Conservation (phyloP, 2,797 vertebrate species). For the Enteromius treurensis region DNA sequence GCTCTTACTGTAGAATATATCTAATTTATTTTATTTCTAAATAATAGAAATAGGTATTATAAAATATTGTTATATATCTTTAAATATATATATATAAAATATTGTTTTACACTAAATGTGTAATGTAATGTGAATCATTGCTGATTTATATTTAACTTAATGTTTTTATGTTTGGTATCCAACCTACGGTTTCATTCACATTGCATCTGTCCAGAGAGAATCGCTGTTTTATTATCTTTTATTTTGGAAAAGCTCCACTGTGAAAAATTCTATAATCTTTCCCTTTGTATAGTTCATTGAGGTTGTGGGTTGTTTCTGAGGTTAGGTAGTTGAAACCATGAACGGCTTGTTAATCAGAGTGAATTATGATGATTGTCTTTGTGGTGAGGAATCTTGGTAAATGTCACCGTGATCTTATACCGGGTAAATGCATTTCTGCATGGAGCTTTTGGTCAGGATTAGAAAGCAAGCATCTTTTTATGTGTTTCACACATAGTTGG, state of each 20-base stretch:
- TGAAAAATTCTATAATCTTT: constrained; percentile 38
- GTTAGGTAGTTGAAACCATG: constrained; percentile 17
- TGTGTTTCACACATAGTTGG: constrained; percentile 32
- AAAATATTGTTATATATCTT: constrained; percentile 74
- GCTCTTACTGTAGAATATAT: constrained; percentile 59
- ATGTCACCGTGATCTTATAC: constrained; percentile 18
- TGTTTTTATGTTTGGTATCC: constrained; percentile 65
- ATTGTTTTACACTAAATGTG: constrained; percentile 66
- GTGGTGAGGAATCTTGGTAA: constrained; percentile 29
- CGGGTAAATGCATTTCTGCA: constrained; percentile 43
- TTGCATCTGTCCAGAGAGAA: constrained; percentile 37
- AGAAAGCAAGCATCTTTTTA: constrained; percentile 19
- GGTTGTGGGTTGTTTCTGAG: constrained; percentile 8
- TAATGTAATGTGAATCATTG: constrained; percentile 78
- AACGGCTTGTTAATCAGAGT: constrained; percentile 28
- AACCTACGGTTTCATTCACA: constrained; percentile 46
- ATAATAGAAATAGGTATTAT: constrained; percentile 61
- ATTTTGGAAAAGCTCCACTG: constrained; percentile 34
- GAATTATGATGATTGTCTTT: constrained; percentile 29
- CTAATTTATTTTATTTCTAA: constrained; percentile 59
- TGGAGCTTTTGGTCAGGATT: constrained; percentile 58
- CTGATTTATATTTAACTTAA: constrained; percentile 71
- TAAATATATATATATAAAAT: constrained; percentile 56
- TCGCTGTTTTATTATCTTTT: constrained; percentile 27
- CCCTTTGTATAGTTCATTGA: constrained; percentile 17